phyloP scores from a whole-genome alignment of 2,113 vertebrate species.

The Dipodomys ordii region DNA sequence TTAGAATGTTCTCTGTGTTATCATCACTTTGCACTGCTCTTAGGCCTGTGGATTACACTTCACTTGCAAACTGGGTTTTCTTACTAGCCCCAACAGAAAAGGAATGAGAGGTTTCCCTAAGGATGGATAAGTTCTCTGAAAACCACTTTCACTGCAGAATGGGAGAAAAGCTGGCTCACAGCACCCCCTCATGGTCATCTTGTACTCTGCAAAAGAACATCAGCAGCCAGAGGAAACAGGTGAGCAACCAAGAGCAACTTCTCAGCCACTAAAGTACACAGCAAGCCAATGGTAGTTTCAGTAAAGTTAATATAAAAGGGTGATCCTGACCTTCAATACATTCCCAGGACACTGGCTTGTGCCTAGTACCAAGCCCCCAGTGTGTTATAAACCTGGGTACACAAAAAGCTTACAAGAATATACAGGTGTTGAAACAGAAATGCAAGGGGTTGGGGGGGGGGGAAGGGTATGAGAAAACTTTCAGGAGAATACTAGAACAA shows the following conservation, averaged over 20 bases:
- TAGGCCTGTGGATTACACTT: not conserved
- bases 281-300: not conserved
- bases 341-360: not conserved
- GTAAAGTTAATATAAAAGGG: not conserved
- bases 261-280: not conserved
- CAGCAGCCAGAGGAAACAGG: accelerated
- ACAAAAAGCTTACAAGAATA: not conserved
- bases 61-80: not conserved
- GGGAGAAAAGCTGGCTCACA: constrained; percentile 44
- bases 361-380: not conserved
- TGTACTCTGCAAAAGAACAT: not conserved
- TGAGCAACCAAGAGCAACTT: accelerated
- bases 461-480: not conserved
- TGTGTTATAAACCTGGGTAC: not conserved
- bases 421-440: not conserved
- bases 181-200: constrained; percentile 57
- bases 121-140: not conserved
- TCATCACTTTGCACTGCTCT: not conserved
- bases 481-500: not conserved
- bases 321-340: not conserved
- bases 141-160: not conserved
- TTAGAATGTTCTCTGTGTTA: not conserved
- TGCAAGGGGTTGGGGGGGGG: no score
- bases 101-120: not conserved
- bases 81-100: not conserved